Base-by-base conservation (phyloP, 2,888 invertebrate species). In the Pachliopta kotzebuea region DNA sequence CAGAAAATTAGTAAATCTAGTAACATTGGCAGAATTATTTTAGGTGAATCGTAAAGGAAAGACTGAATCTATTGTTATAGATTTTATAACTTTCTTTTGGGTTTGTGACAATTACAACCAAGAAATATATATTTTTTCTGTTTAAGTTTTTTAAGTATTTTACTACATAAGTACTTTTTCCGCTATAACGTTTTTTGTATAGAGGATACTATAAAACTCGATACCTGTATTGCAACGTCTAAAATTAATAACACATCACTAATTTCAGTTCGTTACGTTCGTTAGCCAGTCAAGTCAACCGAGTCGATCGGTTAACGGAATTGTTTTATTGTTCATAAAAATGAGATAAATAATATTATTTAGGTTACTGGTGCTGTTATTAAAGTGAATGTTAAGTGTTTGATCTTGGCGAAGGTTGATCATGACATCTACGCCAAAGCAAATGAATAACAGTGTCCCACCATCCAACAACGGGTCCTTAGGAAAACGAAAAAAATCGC, bases 401-500 rank as follows among this genome's bases (percentile, higher is more conserved):
- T n/a, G 4, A 7, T 20, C 23, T 52, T 23, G 31, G 26, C 53
- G 26, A 20, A 37, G 8, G 26, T 52, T 65, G 9, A 65, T 20
- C 54, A 91, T 91, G 91, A 87, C 89, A 81, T 84, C 91, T 74
- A 82, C 86, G 76, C 83, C 90, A 76, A 88, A 88, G 81, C 88
- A 87, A 83, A 80, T 81, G 74, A 89, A 49, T 8, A 49, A 86
- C 79, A 85, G 83, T 72, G 84, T 82, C 79, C 74, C 78, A 74
- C 72, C 84, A 67, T 71, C 84, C 60, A 86, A 74, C 78, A 85
- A 83, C 83, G 85, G 84, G 74, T 81, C 85, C 71, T 77, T 84
- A 76, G 90, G 90, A 79, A 92, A 92, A 81, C 87, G 92, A 69
- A 92, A 92, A 80, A 92, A 92, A 79, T 84, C 89, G 70, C 84